Evolutionary conservation across 1,140 invertebrate genomes (phyloP), one percentile per base, ranked within the genome.

Genomic region (Pseudobourletiella spinata): DNA sequence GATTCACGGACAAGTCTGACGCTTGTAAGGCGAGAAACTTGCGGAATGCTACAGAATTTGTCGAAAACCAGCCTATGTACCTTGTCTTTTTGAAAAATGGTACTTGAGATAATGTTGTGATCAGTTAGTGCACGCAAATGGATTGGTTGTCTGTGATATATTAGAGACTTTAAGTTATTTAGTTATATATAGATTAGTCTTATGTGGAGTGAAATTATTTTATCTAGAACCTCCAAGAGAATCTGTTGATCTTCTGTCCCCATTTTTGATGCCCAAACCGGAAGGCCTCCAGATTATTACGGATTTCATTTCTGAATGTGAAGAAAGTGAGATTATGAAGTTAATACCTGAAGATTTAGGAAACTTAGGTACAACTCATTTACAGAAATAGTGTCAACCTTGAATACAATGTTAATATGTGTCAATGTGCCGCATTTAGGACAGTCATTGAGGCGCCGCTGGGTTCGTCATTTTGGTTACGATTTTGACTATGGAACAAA

Each of bases 401-500:
- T 28, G 22, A n/a, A 50, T 14, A 59, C 42, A 3, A 28, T 20
- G 2, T 50, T 1, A 18, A 44, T 25, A 59, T 43, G 2, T 20
- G 1, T 56, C 11, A 3, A 1, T 56, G 39, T 16, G 16, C 25
- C n/a, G 28, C 35, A 15, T 22, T 71, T 75, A 2, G 75, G 79
- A 6, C 73, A 70, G 58, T 75, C 70, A 35, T 74, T 96, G 59
- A 97, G 95, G 75, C 85, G 96, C 72, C 77, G 94, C 46, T 79
- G 82, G 77, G 94, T 96, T 0, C 88, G 86, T 74, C 95, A 98
- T 78, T 98, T 84, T 82, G 95, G 95, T 0, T 97, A 87, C 76
- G 88, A 93, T 74, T 98, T 98, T 75, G 78, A 84, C 60, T 98
- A 98, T 78, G 84, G 83, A 28, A 86, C 79, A 26, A 98, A 98